phyloP scores from a whole-genome alignment of 2,113 vertebrate species.

The Calonectris borealis region DNA sequence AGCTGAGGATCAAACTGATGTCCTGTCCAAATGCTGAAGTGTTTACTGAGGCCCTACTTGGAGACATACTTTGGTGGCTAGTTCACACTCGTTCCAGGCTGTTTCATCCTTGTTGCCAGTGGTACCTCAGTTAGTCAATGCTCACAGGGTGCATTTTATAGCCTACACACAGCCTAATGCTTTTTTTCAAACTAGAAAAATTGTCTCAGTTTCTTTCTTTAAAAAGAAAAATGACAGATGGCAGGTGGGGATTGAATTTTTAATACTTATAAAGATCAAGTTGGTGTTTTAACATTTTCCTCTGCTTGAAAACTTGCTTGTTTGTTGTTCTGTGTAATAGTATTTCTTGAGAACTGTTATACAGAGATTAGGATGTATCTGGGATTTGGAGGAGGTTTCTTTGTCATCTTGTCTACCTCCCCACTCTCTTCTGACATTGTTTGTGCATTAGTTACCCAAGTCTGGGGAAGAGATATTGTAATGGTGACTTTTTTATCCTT shows the following conservation, averaged over 20 bases:
- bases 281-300: background rate
- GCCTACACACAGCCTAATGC: background rate
- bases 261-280: constrained; percentile 20
- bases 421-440: background rate
- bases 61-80: background rate
- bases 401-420: background rate
- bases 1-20: background rate
- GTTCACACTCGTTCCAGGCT: background rate
- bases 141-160: background rate
- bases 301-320: constrained; percentile 34
- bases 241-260: constrained; percentile 38
- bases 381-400: background rate
- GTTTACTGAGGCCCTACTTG: background rate
- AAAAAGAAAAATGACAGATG: constrained; percentile 28
- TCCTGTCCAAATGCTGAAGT: background rate
- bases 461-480: background rate
- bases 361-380: background rate
- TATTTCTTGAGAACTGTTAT: background rate
- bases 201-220: background rate
- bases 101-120: background rate
- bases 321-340: constrained; percentile 4
- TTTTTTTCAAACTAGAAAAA: background rate
- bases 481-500: background rate
- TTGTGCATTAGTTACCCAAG: background rate
- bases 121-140: background rate